A percentile compares a stretch with the other conserved stretches of the same genome.
Conservation (phyloP, 2,888 invertebrate species). For the Tachina grossa region DNA sequence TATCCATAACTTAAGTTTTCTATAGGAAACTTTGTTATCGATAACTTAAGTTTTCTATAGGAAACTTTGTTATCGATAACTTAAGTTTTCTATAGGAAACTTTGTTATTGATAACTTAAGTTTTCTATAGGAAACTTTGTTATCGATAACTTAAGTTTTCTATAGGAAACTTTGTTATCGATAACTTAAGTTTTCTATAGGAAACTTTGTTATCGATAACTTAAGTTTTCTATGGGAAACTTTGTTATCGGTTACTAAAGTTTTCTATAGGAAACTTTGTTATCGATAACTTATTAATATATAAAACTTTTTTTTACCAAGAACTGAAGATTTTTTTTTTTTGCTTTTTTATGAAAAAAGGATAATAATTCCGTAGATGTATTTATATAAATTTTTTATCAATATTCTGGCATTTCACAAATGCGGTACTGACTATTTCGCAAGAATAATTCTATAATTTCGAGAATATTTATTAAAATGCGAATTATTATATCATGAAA, state of each 20-base stretch:
- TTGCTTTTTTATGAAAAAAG: not conserved
- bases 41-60: no score
- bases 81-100: not conserved
- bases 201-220: not conserved
- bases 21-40: not conserved
- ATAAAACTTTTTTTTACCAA: not conserved
- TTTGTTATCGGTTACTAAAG: not conserved
- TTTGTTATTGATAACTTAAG: not conserved
- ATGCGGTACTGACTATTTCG: no score
- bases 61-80: not conserved
- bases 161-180: not conserved
- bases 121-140: not conserved
- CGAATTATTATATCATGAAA: no score
- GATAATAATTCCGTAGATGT: no score
- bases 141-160: not conserved
- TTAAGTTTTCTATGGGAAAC: not conserved
- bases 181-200: not conserved
- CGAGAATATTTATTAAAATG: no score
- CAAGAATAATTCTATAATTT: no score
- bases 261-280: not conserved
- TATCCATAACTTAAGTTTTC: not conserved
- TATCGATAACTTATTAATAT: conserved; percentile 1
- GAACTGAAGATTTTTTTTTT: no score
- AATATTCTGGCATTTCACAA: no score
- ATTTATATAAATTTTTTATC: no score